Conservation (phyloP, 2,113 vertebrate genomes). For the Hippocampus comes region DNA sequence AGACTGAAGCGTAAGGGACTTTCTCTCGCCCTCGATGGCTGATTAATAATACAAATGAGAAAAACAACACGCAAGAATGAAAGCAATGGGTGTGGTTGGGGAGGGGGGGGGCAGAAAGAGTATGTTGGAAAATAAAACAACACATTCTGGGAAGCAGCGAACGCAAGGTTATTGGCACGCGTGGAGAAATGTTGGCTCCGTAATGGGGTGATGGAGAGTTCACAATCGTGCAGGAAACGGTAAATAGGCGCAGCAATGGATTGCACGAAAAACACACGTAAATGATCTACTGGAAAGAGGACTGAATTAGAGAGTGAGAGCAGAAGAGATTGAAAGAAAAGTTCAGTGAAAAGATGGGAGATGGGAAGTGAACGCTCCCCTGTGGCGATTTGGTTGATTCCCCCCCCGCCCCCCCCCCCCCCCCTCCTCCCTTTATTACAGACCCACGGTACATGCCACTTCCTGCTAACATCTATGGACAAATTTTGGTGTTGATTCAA, state of each 20-base stretch:
- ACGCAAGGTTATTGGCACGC: background rate
- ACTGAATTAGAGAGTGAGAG: background rate
- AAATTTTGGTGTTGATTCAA: no score
- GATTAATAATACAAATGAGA: slow-evolving; percentile 10
- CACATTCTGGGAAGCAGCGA: slow-evolving; percentile 3
- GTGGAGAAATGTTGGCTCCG: slow-evolving; percentile 1
- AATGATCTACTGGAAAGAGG: slow-evolving; percentile 3
- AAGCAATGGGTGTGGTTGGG: background rate
- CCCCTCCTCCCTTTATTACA: background rate
- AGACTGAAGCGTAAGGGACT: background rate
- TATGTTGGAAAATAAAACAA: background rate
- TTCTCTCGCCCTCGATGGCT: background rate
- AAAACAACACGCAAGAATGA: background rate
- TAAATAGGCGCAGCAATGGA: background rate
- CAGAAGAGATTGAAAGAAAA: background rate
- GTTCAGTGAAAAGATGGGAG: background rate
- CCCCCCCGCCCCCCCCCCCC: background rate
- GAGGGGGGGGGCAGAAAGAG: background rate
- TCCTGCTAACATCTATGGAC: background rate
- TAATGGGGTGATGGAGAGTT: slow-evolving; percentile 11
- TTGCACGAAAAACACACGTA: background rate
- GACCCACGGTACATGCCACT: background rate
- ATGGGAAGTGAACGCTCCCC: background rate
- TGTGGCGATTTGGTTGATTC: background rate
- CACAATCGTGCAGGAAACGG: slow-evolving; percentile 3